Evolutionary conservation across 1,140 invertebrate species (phyloP), one percentile per base, ranked within the genome.

Genomic region (Argopecten irradians): DNA sequence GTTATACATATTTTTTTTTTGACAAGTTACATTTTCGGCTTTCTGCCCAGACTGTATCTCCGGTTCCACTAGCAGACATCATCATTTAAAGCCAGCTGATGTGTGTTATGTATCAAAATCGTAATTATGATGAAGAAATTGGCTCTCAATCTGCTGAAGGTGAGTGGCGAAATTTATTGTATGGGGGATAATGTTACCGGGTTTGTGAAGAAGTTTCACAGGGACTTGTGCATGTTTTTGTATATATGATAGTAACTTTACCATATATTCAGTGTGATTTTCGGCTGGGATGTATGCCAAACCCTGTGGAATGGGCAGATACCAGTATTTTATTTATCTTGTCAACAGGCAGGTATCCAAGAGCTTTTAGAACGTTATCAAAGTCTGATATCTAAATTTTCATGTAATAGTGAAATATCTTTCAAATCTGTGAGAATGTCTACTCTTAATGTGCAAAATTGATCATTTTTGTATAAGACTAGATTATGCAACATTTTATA

Each of bases 11-110:
- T n/a, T n/a, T 16, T 71, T 71, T 71, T 71, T 71, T 71, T 71
- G 55, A 71, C 55, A 71, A 71, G 55, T 71, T 71, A n/a, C 55
- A 71, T 71, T 71, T 71, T 71, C 55, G 55, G 55, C 55, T 71
- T 71, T 71, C 55, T 71, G 55, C 55, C 55, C 13, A 28, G n/a
- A 22, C 22, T 19, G 19, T 46, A 46, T 46, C 55, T 71, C 55
- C 16, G 1, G 55, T 71, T 71, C 19, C 55, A 28, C 55, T 3
- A 1, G 22, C 55, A 71, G 55, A 71, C 55, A 71, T 71, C 55
- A 71, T 71, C 55, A 71, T 71, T 71, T 71, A n/a, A 28, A 7
- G n/a, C 55, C 55, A 71, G 55, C 55, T 71, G 55, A 71, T 71
- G 55, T 71, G 55, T 71, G 55, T 71, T 28, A 28, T 22, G n/a